These are phyloP conservation scores for Vanacampus margaritifer DNA, from an alignment of 2,113 vertebrate species.

Conservation along the genomic window DNA sequence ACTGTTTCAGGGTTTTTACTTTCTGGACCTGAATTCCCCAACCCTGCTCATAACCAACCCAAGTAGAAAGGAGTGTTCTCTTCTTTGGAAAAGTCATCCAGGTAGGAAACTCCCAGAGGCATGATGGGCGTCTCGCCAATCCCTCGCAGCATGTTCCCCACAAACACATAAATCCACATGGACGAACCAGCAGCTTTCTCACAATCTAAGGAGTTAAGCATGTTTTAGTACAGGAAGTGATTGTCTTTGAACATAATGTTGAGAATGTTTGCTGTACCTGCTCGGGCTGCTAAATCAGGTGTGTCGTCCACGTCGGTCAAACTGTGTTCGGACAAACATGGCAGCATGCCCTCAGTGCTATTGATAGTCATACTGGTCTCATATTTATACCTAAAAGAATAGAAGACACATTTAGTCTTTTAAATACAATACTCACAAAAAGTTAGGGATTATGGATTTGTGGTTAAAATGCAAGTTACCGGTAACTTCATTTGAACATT, in stretches of 20 bases:
- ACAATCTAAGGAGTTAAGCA: slow-evolving; percentile 71
- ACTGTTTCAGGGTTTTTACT: too few species aligned
- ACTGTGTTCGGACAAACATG: slow-evolving; percentile 61
- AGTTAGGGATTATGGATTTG: too few species aligned
- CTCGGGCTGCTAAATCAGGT: slow-evolving; percentile 14
- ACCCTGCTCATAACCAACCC: slow-evolving; percentile 68
- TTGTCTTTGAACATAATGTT: neutral
- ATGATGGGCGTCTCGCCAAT: slow-evolving; percentile 93
- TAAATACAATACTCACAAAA: neutral
- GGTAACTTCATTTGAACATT: too few species aligned
- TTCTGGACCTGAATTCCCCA: too few species aligned
- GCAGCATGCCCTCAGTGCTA: slow-evolving; percentile 51
- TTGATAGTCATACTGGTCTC: slow-evolving; percentile 71
- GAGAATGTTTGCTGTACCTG: slow-evolving; percentile 36
- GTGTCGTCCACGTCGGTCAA: neutral
- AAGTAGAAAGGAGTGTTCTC: slow-evolving; percentile 90
- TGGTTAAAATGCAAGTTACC: too few species aligned
- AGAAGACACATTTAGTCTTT: neutral
- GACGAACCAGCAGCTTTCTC: slow-evolving; percentile 77
- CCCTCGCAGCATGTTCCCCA: slow-evolving; percentile 91
- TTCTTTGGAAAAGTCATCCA: slow-evolving; percentile 87
- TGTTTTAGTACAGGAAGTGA: neutral
- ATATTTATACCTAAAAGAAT: slow-evolving; percentile 68
- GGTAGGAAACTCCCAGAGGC: slow-evolving; percentile 88
- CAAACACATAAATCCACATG: slow-evolving; percentile 88